phyloP scores from a whole-genome alignment of 37 sponge, comb jelly and placozoan genomes.

The Chondrilla cf. caribensis region DNA sequence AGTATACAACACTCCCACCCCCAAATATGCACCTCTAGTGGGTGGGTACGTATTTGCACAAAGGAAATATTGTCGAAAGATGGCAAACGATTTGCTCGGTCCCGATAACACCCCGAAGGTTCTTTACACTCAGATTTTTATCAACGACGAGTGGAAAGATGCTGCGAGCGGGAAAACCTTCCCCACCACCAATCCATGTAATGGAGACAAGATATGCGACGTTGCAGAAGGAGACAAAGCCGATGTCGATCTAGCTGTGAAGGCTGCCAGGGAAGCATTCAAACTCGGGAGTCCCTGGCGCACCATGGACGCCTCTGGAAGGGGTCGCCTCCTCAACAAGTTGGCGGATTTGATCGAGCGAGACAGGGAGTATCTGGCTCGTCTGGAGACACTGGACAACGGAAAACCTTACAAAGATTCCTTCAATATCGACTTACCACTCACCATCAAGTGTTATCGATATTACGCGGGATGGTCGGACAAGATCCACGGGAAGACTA shows the following conservation, averaged over 20 bases:
- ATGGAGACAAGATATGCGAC: conserved; percentile 93
- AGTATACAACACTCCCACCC: too few relatives aligned
- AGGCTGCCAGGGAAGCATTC: conserved; percentile 88
- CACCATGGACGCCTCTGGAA: conserved; percentile 91
- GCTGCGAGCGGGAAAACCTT: conserved; percentile 91
- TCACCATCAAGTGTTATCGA: conserved; percentile 67
- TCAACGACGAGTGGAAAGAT: conserved; percentile 93
- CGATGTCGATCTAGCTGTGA: conserved; percentile 94
- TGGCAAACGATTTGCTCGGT: conserved; percentile 9
- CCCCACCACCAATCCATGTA: conserved; percentile 87
- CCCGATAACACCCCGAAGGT: conserved; percentile 46
- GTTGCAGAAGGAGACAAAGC: conserved; percentile 96
- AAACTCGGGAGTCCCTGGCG: conserved; percentile 88
- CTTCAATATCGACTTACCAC: conserved; percentile 47
- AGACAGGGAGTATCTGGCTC: conserved; percentile 86
- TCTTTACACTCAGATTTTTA: conserved; percentile 88
- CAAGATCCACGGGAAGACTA: conserved; percentile 98
- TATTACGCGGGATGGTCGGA: conserved; percentile 98
- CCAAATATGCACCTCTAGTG: too few relatives aligned
- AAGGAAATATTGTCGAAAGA: too few relatives aligned
- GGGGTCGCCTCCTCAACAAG: conserved; percentile 84
- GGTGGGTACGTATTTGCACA: too few relatives aligned
- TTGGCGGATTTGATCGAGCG: conserved; percentile 91
- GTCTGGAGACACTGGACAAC: conserved; percentile 93
- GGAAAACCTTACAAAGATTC: conserved; percentile 87